Percentiles rank a stretch among this genome's conserved stretches.
Evolutionary conservation across 2,797 vertebrate species (phyloP).

Genomic region (Decapterus maruadsi): DNA sequence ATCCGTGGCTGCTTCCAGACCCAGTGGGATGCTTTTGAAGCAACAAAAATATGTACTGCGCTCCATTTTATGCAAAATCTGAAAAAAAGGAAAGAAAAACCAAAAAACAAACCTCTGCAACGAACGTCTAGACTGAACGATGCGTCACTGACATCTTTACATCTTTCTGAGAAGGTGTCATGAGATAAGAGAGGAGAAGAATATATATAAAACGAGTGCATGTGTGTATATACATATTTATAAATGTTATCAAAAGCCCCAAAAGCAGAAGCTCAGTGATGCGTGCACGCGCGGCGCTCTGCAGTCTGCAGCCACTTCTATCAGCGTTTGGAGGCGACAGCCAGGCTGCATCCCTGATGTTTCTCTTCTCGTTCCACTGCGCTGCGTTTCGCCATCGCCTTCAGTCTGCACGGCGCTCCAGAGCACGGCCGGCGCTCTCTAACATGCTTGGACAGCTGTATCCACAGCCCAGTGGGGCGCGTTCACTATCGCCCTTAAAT

Average conservation of each 20-base stretch:
- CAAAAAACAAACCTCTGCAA: neutral
- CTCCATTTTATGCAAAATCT: conserved; percentile 13
- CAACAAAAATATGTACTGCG: neutral
- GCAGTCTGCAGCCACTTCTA: conserved; percentile 14
- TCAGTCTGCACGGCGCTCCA: conserved; percentile 48
- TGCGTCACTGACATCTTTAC: neutral
- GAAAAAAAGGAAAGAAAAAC: neutral
- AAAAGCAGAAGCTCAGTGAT: conserved; percentile 6
- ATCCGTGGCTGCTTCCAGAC: neutral
- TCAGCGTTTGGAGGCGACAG: conserved; percentile 27
- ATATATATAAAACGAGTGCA: neutral
- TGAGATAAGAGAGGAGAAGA: neutral
- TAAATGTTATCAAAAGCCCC: no score
- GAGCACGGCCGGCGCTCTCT: conserved; percentile 44
- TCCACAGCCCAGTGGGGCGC: conserved; percentile 60
- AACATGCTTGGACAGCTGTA: conserved; percentile 72
- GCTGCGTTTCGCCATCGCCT: conserved; percentile 20
- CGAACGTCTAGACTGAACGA: neutral
- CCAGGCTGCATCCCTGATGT: conserved; percentile 28
- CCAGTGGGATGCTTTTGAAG: conserved; percentile 9
- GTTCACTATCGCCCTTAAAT: conserved; percentile 72
- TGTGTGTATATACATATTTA: neutral
- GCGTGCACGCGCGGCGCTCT: conserved; percentile 14
- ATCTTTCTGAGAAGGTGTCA: neutral
- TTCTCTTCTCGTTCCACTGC: conserved; percentile 44